These are phyloP conservation scores for Diglossa cyanea DNA, from an alignment of 2,797 vertebrate genomes.

Conservation along the genomic window DNA sequence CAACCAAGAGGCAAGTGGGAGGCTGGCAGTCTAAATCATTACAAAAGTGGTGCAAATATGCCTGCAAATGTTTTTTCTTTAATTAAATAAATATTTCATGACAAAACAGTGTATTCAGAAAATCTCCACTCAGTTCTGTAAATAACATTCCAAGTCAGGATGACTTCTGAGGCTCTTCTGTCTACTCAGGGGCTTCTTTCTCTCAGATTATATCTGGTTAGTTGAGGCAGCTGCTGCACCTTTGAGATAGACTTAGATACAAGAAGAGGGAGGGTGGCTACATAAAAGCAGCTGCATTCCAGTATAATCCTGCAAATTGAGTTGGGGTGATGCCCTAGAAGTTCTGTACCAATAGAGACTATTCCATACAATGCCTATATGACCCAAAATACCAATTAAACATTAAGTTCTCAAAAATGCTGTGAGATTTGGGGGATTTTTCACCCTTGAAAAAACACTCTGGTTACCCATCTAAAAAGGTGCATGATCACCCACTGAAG, in stretches of 20 bases:
- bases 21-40: neutral
- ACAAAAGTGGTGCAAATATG: neutral
- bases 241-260: neutral
- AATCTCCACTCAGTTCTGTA: neutral
- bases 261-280: neutral
- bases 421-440: accelerated
- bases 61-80: neutral
- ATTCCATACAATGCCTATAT: neutral
- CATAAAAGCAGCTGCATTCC: neutral
- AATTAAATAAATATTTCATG: neutral
- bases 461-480: neutral
- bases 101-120: neutral
- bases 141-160: neutral
- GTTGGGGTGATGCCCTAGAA: neutral
- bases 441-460: neutral
- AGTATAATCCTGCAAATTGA: neutral
- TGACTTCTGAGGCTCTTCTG: neutral
- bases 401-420: neutral
- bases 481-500: neutral
- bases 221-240: neutral
- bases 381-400: neutral
- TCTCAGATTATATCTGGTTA: neutral
- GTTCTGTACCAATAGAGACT: neutral
- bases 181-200: neutral
- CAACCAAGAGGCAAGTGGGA: neutral